Conservation (phyloP, 1,140 invertebrate genomes). For the Halesus radiatus region DNA sequence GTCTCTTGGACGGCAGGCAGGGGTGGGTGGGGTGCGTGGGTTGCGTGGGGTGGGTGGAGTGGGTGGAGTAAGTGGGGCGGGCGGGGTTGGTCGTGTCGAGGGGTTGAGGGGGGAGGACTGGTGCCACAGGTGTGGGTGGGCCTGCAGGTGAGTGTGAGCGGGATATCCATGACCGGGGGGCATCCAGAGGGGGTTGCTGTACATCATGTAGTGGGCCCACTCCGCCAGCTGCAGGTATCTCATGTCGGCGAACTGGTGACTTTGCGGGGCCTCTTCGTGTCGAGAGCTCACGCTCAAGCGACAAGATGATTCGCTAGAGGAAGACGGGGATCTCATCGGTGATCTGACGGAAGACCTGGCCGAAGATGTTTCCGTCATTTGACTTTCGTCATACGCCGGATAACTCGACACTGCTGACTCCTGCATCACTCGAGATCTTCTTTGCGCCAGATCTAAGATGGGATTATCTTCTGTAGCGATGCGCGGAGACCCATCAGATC, state of each 20-base stretch:
- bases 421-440: not conserved
- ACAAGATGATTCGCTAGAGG: conserved; percentile 32
- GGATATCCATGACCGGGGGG: not conserved
- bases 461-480: not conserved
- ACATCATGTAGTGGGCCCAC: conserved; percentile 39
- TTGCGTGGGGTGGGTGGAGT: not conserved
- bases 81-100: no score
- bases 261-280: conserved; percentile 1
- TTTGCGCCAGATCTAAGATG: not conserved
- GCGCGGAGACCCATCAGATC: not conserved
- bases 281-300: conserved; percentile 11
- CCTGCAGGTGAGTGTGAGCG: not conserved
- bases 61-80: not conserved
- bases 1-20: not conserved
- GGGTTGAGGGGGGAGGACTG: conserved; percentile 13
- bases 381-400: not conserved
- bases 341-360: conserved; percentile 1
- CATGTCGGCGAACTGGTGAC: not conserved
- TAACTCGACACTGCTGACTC: not conserved
- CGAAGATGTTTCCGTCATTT: conserved; percentile 12
- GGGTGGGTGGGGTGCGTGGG: conserved; percentile 14
- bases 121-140: conserved; percentile 10
- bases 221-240: conserved; percentile 28
- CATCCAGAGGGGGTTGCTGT: conserved; percentile 24
- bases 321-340: conserved; percentile 10